phyloP scores from a whole-genome alignment of 2,888 invertebrate species.

The Pycnomerus fuliginosus region DNA sequence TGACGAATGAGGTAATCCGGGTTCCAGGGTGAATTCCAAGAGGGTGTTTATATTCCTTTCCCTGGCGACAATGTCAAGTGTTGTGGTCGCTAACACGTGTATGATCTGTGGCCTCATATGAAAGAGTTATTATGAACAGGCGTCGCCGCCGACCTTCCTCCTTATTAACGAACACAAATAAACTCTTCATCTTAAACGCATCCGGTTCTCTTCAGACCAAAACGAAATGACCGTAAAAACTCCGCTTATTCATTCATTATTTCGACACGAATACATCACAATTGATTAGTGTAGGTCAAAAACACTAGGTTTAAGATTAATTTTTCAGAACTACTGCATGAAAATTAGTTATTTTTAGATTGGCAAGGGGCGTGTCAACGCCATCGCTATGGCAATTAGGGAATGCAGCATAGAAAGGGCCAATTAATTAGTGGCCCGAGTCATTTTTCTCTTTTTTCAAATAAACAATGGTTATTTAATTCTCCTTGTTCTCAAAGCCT shows the following conservation, averaged over 20 bases:
- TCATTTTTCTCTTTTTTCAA: constrained; percentile 17
- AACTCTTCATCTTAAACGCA: constrained; percentile 31
- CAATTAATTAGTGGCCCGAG: constrained; percentile 31
- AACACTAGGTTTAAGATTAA: too few species aligned
- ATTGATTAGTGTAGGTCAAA: background rate
- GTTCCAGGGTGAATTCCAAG: too few species aligned
- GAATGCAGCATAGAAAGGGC: constrained; percentile 29
- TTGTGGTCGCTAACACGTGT: too few species aligned
- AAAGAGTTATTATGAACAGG: constrained; percentile 34
- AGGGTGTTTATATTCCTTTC: too few species aligned
- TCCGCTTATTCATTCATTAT: constrained; percentile 1
- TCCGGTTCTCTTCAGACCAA: constrained; percentile 25
- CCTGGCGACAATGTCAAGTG: too few species aligned
- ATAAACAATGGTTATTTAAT: constrained; percentile 25
- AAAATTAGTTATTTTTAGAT: too few species aligned
- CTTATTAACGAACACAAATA: constrained; percentile 36
- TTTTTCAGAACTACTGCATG: too few species aligned
- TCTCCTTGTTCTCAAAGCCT: constrained; percentile 24
- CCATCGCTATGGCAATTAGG: constrained; percentile 31
- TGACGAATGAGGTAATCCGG: too few species aligned
- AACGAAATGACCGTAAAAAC: constrained; percentile 17
- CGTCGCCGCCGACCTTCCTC: constrained; percentile 32
- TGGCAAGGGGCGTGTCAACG: too few species aligned
- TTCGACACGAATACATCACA: constrained; percentile 1
- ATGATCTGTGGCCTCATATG: constrained; percentile 29